These are phyloP conservation scores for Drosophila diplacantha DNA, from an alignment of 2,888 invertebrate genomes.

Conservation along the genomic window DNA sequence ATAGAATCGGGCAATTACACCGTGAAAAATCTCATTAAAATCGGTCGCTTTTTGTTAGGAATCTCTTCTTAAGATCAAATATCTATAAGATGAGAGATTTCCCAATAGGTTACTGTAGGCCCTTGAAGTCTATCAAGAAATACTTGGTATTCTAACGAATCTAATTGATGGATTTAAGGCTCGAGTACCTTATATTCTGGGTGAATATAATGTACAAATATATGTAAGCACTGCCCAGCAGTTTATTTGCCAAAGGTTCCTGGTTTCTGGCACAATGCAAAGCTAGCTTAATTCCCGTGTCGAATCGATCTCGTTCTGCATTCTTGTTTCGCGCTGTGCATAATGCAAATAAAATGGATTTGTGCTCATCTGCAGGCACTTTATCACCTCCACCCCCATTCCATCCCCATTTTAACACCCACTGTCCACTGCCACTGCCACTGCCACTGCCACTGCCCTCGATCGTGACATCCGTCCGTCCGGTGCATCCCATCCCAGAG, in stretches of 20 bases:
- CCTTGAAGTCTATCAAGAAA: background rate
- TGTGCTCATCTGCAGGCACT: conserved; percentile 7
- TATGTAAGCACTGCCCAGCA: background rate
- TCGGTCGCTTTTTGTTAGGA: background rate
- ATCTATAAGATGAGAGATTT: background rate
- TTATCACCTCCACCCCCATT: background rate
- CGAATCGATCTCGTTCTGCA: conserved; percentile 1
- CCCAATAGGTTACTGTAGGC: background rate
- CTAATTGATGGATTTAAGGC: background rate
- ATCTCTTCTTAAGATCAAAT: background rate
- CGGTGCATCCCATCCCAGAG: background rate
- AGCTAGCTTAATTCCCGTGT: background rate
- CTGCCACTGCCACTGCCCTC: background rate
- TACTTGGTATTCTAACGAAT: background rate
- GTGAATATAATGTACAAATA: background rate
- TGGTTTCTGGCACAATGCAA: background rate
- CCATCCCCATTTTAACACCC: background rate
- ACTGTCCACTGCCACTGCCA: background rate
- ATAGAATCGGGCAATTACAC: conserved; percentile 7
- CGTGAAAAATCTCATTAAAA: background rate
- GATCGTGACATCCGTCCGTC: background rate
- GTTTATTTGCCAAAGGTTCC: background rate
- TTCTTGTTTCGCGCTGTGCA: conserved; percentile 4
- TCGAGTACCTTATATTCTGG: background rate
- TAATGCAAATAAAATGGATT: conserved; percentile 3